Evolutionary conservation across 2,113 vertebrate species (phyloP), one percentile per base, ranked within the genome.

Genomic region (Pogona vitticeps): DNA sequence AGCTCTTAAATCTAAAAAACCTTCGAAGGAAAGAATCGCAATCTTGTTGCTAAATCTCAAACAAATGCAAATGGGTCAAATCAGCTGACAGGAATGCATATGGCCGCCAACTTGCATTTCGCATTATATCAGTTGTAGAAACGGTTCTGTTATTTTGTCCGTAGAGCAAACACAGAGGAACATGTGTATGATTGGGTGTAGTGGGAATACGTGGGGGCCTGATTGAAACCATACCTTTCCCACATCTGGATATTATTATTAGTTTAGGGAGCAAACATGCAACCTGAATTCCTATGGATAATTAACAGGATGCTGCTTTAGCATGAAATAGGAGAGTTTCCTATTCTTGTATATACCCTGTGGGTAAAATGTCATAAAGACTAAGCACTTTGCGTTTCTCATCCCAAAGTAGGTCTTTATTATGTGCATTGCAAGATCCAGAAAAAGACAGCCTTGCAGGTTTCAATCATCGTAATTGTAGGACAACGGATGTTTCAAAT

Each of bases 181-280:
- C 26, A 82, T 86, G 90, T 83, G 33, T 88, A 85, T 89, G 92
- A 91, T 72, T 88, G 12, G 9, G 77, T 68, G 85, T 89, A 95
- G 89, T 83, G 86, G 92, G 91, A 52, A 80, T 84, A 52, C 68
- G 61, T 58, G 20, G 92, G 78, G 68, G 36, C 46, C 85, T 91
- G 91, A 94, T 90, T 91, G 56, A 90, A 90, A 87, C 77, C 83
- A 40, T 92, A 88, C 83, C 80, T 91, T 93, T 90, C 87, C 83
- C 86, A 94, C 95, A 96, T 95, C 94, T 96, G 95, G 76, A 58
- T 90, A 68, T 28, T 70, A 90, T 96, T 95, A 96, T 82, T 52
- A 52, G 5, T 85, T 73, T 76, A 71, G 85, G 89, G 89, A 91
- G 90, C 90, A 95, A 95, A 92, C 83, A 88, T 46, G 84, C 91